Conservation (phyloP, 2,888 invertebrate species). For the Prosapia bicincta region DNA sequence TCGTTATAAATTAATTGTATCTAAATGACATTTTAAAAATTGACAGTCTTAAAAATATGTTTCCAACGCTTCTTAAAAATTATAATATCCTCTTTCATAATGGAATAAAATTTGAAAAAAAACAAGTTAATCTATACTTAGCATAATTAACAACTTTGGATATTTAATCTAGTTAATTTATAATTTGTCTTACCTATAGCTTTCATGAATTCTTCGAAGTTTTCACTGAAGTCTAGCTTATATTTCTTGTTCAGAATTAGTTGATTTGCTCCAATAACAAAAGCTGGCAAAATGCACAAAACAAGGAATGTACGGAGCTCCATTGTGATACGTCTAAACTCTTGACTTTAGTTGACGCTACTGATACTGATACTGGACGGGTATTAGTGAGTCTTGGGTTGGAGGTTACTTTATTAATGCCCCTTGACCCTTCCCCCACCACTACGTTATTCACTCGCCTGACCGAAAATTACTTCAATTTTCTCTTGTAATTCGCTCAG, state of each 20-base stretch:
- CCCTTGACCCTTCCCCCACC: not conserved
- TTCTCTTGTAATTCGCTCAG: not conserved
- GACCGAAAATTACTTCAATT: not conserved
- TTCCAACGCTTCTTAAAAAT: too few relatives aligned
- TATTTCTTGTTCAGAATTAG: conserved; percentile 65
- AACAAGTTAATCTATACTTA: too few relatives aligned
- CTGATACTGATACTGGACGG: not conserved
- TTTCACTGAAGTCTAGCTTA: conserved; percentile 73
- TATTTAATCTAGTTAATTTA: too few relatives aligned
- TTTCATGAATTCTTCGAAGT: conserved; percentile 90
- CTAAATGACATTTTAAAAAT: too few relatives aligned
- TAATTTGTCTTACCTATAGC: conserved; percentile 75
- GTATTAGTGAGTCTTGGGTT: not conserved
- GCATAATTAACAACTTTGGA: too few relatives aligned
- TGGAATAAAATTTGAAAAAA: too few relatives aligned
- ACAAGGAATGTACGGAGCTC: not conserved
- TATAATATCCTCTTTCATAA: too few relatives aligned
- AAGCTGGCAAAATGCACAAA: not conserved
- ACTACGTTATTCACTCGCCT: not conserved
- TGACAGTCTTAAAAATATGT: too few relatives aligned
- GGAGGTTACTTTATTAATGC: not conserved
- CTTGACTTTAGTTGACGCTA: not conserved
- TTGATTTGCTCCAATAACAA: not conserved
- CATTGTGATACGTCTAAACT: not conserved
- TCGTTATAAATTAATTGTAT: too few relatives aligned